A percentile compares a stretch with the other conserved stretches of the same genome.
phyloP scores from a whole-genome alignment of 1,140 invertebrate genomes.

The Drosophila ercepeae region DNA sequence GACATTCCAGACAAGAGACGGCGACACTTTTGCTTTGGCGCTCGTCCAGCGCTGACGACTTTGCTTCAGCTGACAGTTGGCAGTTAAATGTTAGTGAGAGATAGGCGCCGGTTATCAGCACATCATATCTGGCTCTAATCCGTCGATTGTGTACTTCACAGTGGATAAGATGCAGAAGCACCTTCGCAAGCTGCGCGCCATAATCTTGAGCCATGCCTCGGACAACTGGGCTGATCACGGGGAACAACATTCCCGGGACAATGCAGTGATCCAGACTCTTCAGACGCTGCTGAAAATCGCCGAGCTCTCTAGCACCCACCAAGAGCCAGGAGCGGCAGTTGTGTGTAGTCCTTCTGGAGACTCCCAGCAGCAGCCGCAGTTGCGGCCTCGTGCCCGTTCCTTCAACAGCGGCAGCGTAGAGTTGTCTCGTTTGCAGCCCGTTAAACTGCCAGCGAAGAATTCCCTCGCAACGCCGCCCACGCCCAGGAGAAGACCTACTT shows the following conservation, averaged over 20 bases:
- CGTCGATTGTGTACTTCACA: conserved; percentile 31
- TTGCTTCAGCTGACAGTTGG: conserved; percentile 43
- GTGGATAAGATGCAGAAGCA: conserved; percentile 82
- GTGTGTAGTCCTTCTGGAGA: conserved; percentile 35
- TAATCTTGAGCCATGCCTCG: conserved; percentile 66
- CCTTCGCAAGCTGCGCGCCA: conserved; percentile 70
- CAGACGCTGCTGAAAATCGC: conserved; percentile 79
- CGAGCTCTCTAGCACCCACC: conserved; percentile 68
- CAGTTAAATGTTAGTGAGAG: conserved; percentile 4
- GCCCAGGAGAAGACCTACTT: conserved; percentile 43
- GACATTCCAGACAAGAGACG: conserved; percentile 45
- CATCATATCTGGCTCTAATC: conserved; percentile 20
- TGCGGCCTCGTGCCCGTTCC: conserved; percentile 59
- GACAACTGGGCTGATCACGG: conserved; percentile 65
- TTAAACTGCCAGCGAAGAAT: conserved; percentile 66
- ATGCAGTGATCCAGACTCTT: conserved; percentile 75
- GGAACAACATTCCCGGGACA: conserved; percentile 71
- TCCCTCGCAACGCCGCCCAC: conserved; percentile 62
- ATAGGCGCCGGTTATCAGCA: conserved; percentile 45
- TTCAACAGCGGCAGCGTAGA: conserved; percentile 69
- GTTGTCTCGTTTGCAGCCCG: conserved; percentile 54
- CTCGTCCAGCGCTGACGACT: conserved; percentile 52
- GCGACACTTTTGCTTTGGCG: conserved; percentile 64
- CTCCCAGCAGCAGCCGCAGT: conserved; percentile 21
- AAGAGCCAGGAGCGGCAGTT: conserved; percentile 56